Evolutionary conservation across 2,113 vertebrate species (phyloP).

Genomic region (Seriola quinqueradiata): DNA sequence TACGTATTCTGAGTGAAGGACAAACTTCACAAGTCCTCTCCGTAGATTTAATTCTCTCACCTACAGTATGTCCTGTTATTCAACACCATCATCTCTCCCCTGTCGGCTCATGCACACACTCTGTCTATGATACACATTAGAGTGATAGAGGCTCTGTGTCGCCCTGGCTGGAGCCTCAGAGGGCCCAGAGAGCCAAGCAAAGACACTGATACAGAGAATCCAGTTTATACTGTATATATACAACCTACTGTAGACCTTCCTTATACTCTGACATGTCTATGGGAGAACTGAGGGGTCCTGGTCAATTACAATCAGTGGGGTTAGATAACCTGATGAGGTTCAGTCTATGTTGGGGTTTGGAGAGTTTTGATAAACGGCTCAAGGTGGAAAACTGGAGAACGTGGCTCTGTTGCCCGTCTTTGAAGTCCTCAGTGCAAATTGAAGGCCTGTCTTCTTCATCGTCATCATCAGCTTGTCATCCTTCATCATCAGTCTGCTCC

Average conservation of each 20-base stretch:
- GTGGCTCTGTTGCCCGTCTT: slow-evolving; percentile 57
- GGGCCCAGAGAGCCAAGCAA: slow-evolving; percentile 71
- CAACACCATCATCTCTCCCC: slow-evolving; percentile 36
- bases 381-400: slow-evolving; percentile 20
- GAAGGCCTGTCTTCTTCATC: slow-evolving; percentile 69
- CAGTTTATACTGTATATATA: slow-evolving; percentile 67
- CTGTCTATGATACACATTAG: slow-evolving; percentile 57
- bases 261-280: slow-evolving; percentile 42
- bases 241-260: slow-evolving; percentile 63
- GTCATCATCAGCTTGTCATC: slow-evolving; percentile 65
- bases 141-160: slow-evolving; percentile 54
- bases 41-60: slow-evolving; percentile 51
- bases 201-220: slow-evolving; percentile 74
- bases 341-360: slow-evolving; percentile 32
- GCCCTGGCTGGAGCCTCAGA: slow-evolving; percentile 33
- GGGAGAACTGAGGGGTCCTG: slow-evolving; percentile 50
- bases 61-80: slow-evolving; percentile 40
- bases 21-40: slow-evolving; percentile 59
- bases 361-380: slow-evolving; percentile 42
- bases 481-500: slow-evolving; percentile 78
- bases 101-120: slow-evolving; percentile 53
- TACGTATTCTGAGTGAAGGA: slow-evolving; percentile 53
- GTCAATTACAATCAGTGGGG: slow-evolving; percentile 48
- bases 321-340: slow-evolving; percentile 13
- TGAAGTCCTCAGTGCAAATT: slow-evolving; percentile 72